Base-by-base conservation (phyloP, 2,113 vertebrate genomes). In the Corvus hawaiiensis region DNA sequence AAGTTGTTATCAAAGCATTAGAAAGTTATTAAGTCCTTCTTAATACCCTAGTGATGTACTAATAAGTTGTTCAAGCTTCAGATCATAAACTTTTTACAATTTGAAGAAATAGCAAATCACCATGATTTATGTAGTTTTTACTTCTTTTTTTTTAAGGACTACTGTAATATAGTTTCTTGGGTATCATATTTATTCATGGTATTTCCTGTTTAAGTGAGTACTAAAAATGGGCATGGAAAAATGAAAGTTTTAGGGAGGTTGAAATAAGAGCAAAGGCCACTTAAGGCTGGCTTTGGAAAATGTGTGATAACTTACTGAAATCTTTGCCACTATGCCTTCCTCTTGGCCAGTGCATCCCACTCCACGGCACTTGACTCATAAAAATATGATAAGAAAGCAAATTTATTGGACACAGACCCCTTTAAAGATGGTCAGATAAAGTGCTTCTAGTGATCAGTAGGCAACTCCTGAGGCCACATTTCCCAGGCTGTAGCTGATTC, bases 1-100 rank as follows among this genome's bases (percentile, higher is more conserved):
- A 94, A 94, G 62, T 26, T 96, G 24, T 95, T 96, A 93, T 17
- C 67, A 87, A 94, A 89, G 62, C 33, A 71, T 6, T 89, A 93
- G 84, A 92, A 97, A 96, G 49, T 72, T 95, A 46, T 24, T 68
- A 54, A 84, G 32, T 12, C 21, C 12, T 71, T 74, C 51, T 89
- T 80, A 86, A 87, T 68, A 87, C 14, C 3, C n/a, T 75, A 26
- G 26, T 44, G 13, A 51, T 48, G 52, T 30, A 43, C 6, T 72
- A 68, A 67, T 37, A 62, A 63, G 51, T 72, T 67, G 18, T 59
- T 51, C 49, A 59, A 48, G 4, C 26, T 92, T 67, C 51, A 64
- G 44, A 85, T 58, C 14, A 67, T 20, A 80, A 63, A 49, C 33
- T 54, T 33, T 1, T 55, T 58, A 35, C 46, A 76, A 58, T 90